Conservation (phyloP, 1,140 invertebrate species). For the Zaprionus ornatus region DNA sequence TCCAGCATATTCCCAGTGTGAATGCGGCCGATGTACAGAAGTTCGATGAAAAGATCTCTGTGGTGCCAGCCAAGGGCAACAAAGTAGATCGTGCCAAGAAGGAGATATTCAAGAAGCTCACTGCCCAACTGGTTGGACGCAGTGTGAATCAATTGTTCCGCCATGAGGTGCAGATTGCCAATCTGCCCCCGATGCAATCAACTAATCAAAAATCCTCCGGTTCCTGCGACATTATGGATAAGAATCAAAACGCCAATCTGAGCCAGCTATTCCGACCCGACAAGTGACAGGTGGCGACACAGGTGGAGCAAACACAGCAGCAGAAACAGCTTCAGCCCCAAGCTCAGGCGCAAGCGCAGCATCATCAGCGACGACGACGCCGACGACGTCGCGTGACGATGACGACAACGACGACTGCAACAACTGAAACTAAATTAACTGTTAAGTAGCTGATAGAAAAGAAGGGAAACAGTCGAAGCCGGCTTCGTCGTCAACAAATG, state of each 20-base stretch:
- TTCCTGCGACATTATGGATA: constrained; percentile 67
- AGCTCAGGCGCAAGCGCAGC: neutral
- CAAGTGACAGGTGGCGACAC: constrained; percentile 60
- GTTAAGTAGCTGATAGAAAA: constrained; percentile 57
- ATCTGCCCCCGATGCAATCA: constrained; percentile 88
- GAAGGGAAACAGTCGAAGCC: constrained; percentile 1
- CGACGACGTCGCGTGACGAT: constrained; percentile 12
- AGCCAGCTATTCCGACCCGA: constrained; percentile 61
- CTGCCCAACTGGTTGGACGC: constrained; percentile 90
- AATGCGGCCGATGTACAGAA: constrained; percentile 90
- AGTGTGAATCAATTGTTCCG: constrained; percentile 93
- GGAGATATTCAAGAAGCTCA: constrained; percentile 95
- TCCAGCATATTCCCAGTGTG: constrained; percentile 91
- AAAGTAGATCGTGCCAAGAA: constrained; percentile 95
- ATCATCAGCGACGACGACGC: neutral
- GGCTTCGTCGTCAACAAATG: neutral
- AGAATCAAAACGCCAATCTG: constrained; percentile 72
- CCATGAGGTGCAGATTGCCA: constrained; percentile 92
- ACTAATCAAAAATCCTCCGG: neutral
- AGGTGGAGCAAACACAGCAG: neutral
- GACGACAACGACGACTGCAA: constrained; percentile 62
- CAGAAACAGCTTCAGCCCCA: neutral
- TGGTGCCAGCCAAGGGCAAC: constrained; percentile 88
- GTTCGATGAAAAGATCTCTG: constrained; percentile 92
- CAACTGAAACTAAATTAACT: constrained; percentile 71